phyloP scores from a whole-genome alignment of 2,888 invertebrate genomes.

The Torymus tubicola region DNA sequence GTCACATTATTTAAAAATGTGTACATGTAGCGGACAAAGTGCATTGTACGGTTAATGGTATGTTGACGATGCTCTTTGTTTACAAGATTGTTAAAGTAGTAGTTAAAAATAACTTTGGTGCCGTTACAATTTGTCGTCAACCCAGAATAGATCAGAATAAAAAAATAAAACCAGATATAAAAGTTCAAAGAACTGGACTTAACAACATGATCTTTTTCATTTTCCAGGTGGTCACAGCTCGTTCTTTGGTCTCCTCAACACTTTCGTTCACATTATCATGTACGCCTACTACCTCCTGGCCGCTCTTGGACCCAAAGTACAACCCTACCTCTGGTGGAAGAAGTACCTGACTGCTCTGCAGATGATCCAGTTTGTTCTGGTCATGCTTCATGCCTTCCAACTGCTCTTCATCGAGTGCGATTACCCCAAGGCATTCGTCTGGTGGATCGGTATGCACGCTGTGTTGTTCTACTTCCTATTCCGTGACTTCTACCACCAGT shows the following conservation, averaged over 20 bases:
- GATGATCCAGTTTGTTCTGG: constrained; percentile 93
- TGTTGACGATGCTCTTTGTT: too few relatives aligned
- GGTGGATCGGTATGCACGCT: constrained; percentile 95
- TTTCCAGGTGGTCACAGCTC: constrained; percentile 90
- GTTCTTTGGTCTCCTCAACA: constrained; percentile 95
- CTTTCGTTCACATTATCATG: constrained; percentile 97
- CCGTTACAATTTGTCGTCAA: too few relatives aligned
- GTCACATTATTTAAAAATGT: too few relatives aligned
- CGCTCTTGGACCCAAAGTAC: constrained; percentile 91
- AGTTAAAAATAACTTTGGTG: too few relatives aligned
- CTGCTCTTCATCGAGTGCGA: constrained; percentile 92
- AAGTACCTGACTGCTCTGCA: constrained; percentile 93
- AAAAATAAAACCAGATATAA: neutral
- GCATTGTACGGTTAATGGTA: too few relatives aligned
- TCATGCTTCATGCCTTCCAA: constrained; percentile 93
- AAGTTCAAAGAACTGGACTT: neutral
- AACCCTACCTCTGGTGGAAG: constrained; percentile 97
- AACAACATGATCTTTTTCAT: neutral
- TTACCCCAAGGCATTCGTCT: constrained; percentile 91
- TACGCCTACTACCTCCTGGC: constrained; percentile 94
- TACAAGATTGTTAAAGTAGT: too few relatives aligned
- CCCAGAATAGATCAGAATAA: too few relatives aligned
- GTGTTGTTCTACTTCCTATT: constrained; percentile 95
- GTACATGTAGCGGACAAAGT: too few relatives aligned
- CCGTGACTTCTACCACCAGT: constrained; percentile 91